Conservation (phyloP, 2,888 invertebrate species). For the Meloe dianella region DNA sequence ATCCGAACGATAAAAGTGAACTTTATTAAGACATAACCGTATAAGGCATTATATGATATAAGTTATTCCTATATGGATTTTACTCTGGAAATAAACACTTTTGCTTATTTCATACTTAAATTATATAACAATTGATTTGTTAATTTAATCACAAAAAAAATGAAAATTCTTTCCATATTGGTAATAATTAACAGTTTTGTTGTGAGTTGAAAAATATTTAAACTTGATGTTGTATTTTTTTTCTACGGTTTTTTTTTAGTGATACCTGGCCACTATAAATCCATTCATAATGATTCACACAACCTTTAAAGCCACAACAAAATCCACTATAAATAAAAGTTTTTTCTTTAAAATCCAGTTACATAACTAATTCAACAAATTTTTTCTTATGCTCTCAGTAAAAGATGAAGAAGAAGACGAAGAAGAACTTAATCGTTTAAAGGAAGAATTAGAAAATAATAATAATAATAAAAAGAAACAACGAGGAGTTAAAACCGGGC, state of each 20-base stretch:
- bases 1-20: not conserved
- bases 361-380: constrained; percentile 37
- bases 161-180: not conserved
- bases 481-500: constrained; percentile 30
- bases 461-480: constrained; percentile 24
- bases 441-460: constrained; percentile 10
- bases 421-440: constrained; percentile 30
- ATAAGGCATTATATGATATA: not conserved
- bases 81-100: not conserved
- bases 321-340: constrained; percentile 26
- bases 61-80: not conserved
- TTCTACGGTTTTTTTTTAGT: not conserved
- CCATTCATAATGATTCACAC: constrained; percentile 17
- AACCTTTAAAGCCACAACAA: constrained; percentile 26
- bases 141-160: constrained; percentile 4
- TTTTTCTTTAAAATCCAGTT: constrained; percentile 32
- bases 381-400: constrained; percentile 21
- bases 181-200: not conserved
- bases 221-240: not conserved
- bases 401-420: not conserved
- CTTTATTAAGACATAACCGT: constrained; percentile 5
- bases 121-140: constrained; percentile 7
- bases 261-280: constrained; percentile 14
- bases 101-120: not conserved
- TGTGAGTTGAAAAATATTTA: not conserved